Percentiles rank a stretch among this genome's conserved stretches.
Conservation (phyloP, 2,888 invertebrate genomes). For the Tenthredo scrophulariae region DNA sequence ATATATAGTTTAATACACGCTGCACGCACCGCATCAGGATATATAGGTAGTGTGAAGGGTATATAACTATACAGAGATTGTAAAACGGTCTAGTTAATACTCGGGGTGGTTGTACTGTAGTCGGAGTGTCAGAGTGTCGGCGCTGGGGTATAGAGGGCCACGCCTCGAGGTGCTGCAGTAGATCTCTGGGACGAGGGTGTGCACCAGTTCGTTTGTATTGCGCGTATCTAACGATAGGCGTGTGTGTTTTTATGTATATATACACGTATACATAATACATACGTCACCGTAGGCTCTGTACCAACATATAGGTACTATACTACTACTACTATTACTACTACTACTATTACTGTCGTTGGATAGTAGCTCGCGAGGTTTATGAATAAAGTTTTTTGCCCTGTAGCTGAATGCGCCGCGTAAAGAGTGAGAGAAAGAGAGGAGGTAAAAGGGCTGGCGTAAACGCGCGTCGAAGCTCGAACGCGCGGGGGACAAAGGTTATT, state of each 20-base stretch:
- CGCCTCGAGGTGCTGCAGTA: conserved; percentile 41
- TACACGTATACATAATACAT: neutral
- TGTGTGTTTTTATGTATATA: neutral
- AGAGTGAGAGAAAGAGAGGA: conserved; percentile 41
- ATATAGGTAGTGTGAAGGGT: conserved; percentile 4
- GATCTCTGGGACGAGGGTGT: conserved; percentile 1
- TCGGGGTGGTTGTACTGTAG: neutral
- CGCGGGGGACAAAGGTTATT: conserved; percentile 22
- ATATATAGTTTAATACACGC: neutral
- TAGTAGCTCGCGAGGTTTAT: conserved; percentile 23
- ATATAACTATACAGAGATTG: neutral
- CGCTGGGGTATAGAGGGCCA: neutral
- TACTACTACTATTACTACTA: neutral
- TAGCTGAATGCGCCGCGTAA: conserved; percentile 1
- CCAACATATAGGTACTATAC: neutral
- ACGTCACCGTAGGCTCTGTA: neutral
- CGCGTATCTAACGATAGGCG: neutral
- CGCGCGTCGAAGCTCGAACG: neutral
- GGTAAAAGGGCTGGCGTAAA: conserved; percentile 18
- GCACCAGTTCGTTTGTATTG: neutral
- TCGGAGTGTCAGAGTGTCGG: neutral
- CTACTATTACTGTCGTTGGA: neutral
- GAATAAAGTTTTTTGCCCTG: conserved; percentile 26
- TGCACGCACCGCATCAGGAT: neutral
- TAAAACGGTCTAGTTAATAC: conserved; percentile 13